phyloP scores from a whole-genome alignment of 1,140 invertebrate species.

The Pogonomyrmex californicus region DNA sequence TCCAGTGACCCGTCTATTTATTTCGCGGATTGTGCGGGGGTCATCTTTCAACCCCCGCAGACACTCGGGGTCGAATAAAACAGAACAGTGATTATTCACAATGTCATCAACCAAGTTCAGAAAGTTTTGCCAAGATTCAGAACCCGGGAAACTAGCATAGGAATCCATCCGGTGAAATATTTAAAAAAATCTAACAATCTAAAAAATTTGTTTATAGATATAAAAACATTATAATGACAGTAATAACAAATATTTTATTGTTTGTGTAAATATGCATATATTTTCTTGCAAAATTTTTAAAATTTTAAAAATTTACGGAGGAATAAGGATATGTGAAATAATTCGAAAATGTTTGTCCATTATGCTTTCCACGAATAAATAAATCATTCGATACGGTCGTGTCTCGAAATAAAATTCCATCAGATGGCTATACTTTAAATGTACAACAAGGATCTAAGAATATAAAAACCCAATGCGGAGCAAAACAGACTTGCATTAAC shows the following conservation, averaged over 20 bases:
- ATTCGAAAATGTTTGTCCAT: neutral
- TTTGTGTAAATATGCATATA: no score
- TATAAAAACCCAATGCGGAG: constrained; percentile 1
- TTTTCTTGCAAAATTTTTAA: neutral
- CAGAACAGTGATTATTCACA: constrained; percentile 44
- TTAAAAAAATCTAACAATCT: neutral
- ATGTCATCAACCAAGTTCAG: neutral
- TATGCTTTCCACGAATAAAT: constrained; percentile 7
- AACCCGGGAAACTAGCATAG: constrained; percentile 5
- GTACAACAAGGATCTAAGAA: constrained; percentile 37
- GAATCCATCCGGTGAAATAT: constrained; percentile 4
- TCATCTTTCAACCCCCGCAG: constrained; percentile 31
- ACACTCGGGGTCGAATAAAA: constrained; percentile 34
- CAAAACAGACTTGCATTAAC: constrained; percentile 23
- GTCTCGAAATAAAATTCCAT: constrained; percentile 29
- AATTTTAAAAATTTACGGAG: neutral
- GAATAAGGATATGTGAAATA: neutral
- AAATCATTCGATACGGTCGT: constrained; percentile 27
- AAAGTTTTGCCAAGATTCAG: constrained; percentile 35
- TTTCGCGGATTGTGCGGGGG: constrained; percentile 9
- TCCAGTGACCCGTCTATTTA: constrained; percentile 44
- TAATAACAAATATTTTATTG: constrained; percentile 10
- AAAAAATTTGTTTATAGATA: neutral
- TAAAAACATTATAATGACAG: neutral
- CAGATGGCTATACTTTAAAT: constrained; percentile 19